Base-by-base conservation (phyloP, 2,113 vertebrate genomes). In the Athene noctua region DNA sequence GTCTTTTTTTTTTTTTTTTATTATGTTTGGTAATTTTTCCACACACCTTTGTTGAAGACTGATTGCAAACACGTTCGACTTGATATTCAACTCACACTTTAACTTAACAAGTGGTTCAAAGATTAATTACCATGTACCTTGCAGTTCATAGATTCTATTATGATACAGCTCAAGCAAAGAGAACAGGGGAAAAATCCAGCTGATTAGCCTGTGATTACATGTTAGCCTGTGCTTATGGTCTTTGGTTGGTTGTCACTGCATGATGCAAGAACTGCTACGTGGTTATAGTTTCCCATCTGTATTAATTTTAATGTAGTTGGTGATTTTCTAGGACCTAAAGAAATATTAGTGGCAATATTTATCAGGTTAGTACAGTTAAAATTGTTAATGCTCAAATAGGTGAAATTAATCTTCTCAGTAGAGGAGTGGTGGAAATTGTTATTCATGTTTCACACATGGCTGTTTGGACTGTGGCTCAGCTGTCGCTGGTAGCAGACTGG, bases 31-130 rank as follows among this genome's bases (percentile, higher is more conserved):
- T 57, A 92, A 81, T 97, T 97, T 98, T 97, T 95, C 94, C 89
- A 88, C 91, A 80, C 88, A 91, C 74, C 91, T 97, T 92, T 97
- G 91, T 65, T 97, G 97, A 95, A 98, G 94, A 93, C 88, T 95
- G 97, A 97, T 98, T 97, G 95, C 96, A 97, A 97, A 98, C 96
- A 97, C 88, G 82, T 97, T 93, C 15, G 34, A 89, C 94, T 98
- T 98, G 96, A 92, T 97, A 98, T 98, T 97, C 98, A 94, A 66
- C 95, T 90, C 96, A 97, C 95, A 74, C 86, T 89, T 83, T 74
- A 97, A 97, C 95, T 97, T 98, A 98, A 97, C 98, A 98, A 98
- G 98, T 97, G 94, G 98, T 98, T 97, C 97, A 57, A 97, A 98
- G 96, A 98, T 97, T 98, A 98, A 98, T 97, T 97, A 97, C 97